phyloP scores from a whole-genome alignment of 2,113 vertebrate genomes.

The Cottus gobio region DNA sequence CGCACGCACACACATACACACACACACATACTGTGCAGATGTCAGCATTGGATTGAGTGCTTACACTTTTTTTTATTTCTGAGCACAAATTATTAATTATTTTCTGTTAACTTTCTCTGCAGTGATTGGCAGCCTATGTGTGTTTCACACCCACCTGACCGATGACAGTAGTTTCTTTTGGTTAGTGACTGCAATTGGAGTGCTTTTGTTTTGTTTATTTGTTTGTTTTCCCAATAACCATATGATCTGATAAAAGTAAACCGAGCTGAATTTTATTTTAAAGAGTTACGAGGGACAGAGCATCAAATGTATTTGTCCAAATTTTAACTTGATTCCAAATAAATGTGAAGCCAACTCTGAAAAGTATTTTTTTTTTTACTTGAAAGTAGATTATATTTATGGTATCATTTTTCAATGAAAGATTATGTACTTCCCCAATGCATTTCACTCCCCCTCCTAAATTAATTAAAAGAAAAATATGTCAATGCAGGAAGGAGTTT shows the following conservation, averaged over 20 bases:
- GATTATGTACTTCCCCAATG: neutral
- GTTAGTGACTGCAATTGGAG: neutral
- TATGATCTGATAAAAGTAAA: neutral
- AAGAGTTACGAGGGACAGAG: neutral
- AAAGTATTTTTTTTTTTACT: neutral
- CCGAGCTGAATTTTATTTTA: neutral
- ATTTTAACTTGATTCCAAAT: neutral
- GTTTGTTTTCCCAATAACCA: neutral
- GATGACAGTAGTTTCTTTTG: neutral
- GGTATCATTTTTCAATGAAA: neutral
- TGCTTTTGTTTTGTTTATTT: neutral
- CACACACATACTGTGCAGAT: constrained; percentile 8
- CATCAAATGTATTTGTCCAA: too few species aligned
- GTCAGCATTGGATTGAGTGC: neutral
- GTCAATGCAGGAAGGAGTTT: neutral
- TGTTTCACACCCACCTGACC: neutral
- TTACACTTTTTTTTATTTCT: neutral
- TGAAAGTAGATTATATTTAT: neutral
- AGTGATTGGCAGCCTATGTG: neutral
- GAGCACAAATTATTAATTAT: neutral
- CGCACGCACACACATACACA: constrained; percentile 1
- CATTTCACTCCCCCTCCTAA: neutral
- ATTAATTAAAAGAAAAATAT: neutral
- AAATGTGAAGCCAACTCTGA: neutral
- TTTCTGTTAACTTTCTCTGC: neutral